Percentiles rank a stretch among this genome's conserved stretches.
Evolutionary conservation across 2,113 vertebrate species (phyloP).

Genomic region (Oncorhynchus keta): DNA sequence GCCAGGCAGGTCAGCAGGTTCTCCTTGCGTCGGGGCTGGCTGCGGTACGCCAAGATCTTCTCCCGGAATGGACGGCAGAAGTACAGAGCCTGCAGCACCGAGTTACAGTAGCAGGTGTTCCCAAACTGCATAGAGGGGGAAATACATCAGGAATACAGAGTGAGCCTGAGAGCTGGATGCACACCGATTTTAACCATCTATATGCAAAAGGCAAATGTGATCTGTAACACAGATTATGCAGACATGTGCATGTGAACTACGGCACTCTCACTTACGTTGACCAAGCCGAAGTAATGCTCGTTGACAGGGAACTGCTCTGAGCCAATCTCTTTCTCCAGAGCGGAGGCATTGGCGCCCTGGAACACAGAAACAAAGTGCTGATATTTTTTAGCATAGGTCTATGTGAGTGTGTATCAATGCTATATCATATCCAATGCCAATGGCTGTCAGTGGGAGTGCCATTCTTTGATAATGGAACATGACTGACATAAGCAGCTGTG

Average conservation of each 20-base stretch:
- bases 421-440: too few relatives aligned
- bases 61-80: constrained; percentile 97
- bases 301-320: constrained; percentile 99
- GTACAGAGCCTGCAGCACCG: constrained; percentile 97
- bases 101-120: constrained; percentile 99
- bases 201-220: not conserved
- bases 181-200: not conserved
- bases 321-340: constrained; percentile 99
- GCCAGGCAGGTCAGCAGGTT: constrained; percentile 95
- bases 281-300: constrained; percentile 98
- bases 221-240: not conserved
- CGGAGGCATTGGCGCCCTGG: constrained; percentile 99
- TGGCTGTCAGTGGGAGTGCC: too few relatives aligned
- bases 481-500: too few relatives aligned
- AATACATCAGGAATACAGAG: not conserved
- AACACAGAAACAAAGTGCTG: constrained; percentile 16
- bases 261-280: constrained; percentile 84
- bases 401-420: too few relatives aligned
- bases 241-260: not conserved
- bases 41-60: constrained; percentile 96
- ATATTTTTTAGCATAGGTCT: not conserved
- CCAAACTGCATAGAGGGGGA: constrained; percentile 78
- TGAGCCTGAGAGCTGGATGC: constrained; percentile 33
- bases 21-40: constrained; percentile 96
- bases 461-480: too few relatives aligned